phyloP scores from a whole-genome alignment of 2,888 invertebrate species.

The Parnassius mnemosyne region DNA sequence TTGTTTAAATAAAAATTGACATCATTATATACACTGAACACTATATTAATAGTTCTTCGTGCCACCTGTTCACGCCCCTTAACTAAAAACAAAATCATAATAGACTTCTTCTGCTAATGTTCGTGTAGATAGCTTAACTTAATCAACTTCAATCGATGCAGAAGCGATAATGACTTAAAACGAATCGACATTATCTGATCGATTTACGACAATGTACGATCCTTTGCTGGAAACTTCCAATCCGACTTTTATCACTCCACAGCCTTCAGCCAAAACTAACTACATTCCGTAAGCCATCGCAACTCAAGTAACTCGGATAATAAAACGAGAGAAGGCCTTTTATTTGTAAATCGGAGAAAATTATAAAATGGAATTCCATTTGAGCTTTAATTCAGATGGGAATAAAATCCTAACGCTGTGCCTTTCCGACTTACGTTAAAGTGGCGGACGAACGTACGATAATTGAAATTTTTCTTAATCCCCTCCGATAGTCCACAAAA shows the following conservation, averaged over 20 bases:
- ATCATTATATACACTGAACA: too few relatives aligned
- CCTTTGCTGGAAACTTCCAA: constrained; percentile 28
- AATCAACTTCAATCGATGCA: constrained; percentile 39
- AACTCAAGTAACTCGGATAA: constrained; percentile 25
- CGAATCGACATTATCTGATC: constrained; percentile 37
- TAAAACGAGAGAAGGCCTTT: constrained; percentile 38
- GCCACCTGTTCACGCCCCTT: constrained; percentile 8
- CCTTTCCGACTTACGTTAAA: constrained; percentile 40
- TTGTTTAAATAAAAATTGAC: too few relatives aligned
- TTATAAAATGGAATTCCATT: constrained; percentile 63
- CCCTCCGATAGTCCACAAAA: constrained; percentile 40
- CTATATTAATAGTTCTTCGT: not conserved
- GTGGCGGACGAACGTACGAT: constrained; percentile 40
- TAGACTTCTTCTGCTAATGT: constrained; percentile 23
- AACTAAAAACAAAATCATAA: constrained; percentile 20
- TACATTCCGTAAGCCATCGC: constrained; percentile 27
- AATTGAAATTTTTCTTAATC: constrained; percentile 67
- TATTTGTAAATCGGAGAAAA: constrained; percentile 50
- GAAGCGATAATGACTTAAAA: constrained; percentile 38
- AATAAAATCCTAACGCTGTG: constrained; percentile 47
- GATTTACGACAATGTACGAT: constrained; percentile 32
- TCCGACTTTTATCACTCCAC: constrained; percentile 31
- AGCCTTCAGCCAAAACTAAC: constrained; percentile 28
- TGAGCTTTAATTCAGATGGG: constrained; percentile 57
- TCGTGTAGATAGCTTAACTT: constrained; percentile 31